Evolutionary conservation across 2,113 vertebrate genomes (phyloP).

Genomic region (Chrysemys picta): DNA sequence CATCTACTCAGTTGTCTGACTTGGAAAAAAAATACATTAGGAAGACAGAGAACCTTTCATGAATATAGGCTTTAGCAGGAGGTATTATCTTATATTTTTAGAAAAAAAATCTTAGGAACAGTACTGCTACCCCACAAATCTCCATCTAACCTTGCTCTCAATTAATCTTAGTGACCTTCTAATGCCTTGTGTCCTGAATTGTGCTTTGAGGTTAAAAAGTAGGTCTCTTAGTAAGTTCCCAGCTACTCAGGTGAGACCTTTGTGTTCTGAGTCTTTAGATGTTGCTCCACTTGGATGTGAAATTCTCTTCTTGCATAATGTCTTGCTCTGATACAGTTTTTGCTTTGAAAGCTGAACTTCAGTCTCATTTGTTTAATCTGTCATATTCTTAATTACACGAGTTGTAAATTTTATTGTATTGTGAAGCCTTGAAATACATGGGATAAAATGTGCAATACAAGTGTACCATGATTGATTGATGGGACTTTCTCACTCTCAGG

Average conservation of each 20-base stretch:
- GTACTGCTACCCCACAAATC: slow-evolving; percentile 41
- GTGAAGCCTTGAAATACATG: slow-evolving; percentile 54
- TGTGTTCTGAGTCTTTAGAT: slow-evolving; percentile 43
- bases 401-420: slow-evolving; percentile 75
- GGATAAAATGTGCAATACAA: slow-evolving; percentile 26
- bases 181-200: slow-evolving; percentile 36
- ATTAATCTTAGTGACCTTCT: slow-evolving; percentile 57
- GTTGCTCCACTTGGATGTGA: slow-evolving; percentile 45
- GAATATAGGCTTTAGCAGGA: slow-evolving; percentile 21
- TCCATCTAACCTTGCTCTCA: slow-evolving; percentile 72
- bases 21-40: neutral
- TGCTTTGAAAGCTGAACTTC: slow-evolving; percentile 13
- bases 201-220: slow-evolving; percentile 60
- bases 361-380: slow-evolving; percentile 74
- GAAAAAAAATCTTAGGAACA: neutral
- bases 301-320: slow-evolving; percentile 54
- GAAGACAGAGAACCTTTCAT: slow-evolving; percentile 1
- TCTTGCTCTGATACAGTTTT: slow-evolving; percentile 59
- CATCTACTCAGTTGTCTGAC: accelerated
- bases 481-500: neutral
- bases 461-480: slow-evolving; percentile 21
- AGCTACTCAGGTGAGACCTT: neutral
- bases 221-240: neutral
- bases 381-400: slow-evolving; percentile 75
- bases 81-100: slow-evolving; percentile 14